phyloP scores from a whole-genome alignment of 23 tunicate species.

The Aplidium turbinatum region DNA sequence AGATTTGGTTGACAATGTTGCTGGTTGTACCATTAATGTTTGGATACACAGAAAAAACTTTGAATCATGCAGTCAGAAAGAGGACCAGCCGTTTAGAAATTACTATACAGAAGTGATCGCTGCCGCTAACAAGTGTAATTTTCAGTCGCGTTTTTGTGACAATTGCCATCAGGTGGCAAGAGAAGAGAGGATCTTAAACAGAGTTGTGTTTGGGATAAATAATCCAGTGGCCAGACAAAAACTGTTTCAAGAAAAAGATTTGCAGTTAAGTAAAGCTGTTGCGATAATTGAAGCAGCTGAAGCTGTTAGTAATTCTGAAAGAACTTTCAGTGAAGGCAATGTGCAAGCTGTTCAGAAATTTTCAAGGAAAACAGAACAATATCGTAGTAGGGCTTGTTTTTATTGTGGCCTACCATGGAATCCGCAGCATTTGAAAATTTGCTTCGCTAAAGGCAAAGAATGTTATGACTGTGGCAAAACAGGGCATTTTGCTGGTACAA shows the following conservation, averaged over 20 bases:
- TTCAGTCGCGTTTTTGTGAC: no score
- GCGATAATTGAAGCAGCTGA: neutral
- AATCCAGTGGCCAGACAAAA: no score
- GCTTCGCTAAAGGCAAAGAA: neutral
- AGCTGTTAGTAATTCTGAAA: neutral
- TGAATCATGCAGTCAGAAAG: no score
- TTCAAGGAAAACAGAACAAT: neutral
- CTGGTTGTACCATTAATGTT: no score
- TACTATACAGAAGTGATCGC: neutral
- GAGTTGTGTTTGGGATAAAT: no score
- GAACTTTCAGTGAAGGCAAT: neutral
- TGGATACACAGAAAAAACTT: no score
- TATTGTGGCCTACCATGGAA: neutral
- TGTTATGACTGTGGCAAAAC: neutral
- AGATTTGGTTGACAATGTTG: no score
- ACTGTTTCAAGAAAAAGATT: neutral
- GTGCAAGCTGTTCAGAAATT: neutral
- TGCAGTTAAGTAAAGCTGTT: neutral
- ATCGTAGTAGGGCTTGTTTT: no score
- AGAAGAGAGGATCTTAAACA: no score
- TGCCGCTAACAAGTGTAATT: neutral
- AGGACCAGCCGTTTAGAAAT: no score
- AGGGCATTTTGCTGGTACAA: neutral
- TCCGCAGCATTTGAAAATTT: neutral
- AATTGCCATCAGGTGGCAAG: no score